Conservation (phyloP, 2,888 invertebrate species). For the Acanthosepion lycidas region DNA sequence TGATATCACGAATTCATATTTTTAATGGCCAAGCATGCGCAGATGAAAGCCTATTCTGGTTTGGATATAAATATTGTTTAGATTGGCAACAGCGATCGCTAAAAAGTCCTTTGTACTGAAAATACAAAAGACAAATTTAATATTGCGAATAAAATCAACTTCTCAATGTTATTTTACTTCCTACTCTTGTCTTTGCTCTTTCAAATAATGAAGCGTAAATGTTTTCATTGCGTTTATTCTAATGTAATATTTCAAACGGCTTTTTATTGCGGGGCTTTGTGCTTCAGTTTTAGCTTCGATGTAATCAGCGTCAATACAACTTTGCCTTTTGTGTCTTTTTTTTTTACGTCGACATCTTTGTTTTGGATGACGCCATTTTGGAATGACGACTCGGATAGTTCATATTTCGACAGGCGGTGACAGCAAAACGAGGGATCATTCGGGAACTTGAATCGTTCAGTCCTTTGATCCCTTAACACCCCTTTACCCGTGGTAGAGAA, state of each 20-base stretch:
- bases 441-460: too few relatives aligned
- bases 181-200: too few relatives aligned
- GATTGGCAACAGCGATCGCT: background rate
- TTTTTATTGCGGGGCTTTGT: background rate
- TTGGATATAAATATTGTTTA: background rate
- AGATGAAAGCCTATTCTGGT: background rate
- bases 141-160: too few relatives aligned
- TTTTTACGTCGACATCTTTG: background rate
- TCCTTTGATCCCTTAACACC: too few relatives aligned
- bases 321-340: background rate
- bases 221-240: background rate
- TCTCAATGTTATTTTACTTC: too few relatives aligned
- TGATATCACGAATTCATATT: too few relatives aligned
- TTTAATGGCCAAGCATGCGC: too few relatives aligned
- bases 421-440: too few relatives aligned
- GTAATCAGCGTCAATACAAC: background rate
- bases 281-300: background rate
- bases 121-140: background rate
- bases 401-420: background rate
- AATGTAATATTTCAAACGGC: background rate
- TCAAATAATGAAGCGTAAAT: background rate
- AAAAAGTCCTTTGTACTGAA: background rate
- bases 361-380: background rate
- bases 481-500: too few relatives aligned
- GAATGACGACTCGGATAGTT: background rate